phyloP scores from a whole-genome alignment of 2,797 vertebrate genomes.

The Sphenopsis melanotis region DNA sequence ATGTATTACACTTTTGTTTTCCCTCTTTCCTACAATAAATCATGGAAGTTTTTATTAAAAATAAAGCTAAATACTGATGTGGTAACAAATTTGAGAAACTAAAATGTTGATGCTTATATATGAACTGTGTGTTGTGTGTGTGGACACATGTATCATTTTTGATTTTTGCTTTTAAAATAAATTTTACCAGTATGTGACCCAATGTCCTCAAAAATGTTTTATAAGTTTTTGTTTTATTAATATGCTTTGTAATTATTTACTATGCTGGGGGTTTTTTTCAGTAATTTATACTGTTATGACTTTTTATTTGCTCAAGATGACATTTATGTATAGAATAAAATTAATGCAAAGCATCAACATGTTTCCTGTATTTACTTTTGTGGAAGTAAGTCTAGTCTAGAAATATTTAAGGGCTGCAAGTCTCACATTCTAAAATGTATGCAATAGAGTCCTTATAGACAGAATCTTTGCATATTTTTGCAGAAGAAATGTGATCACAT shows the following conservation, averaged over 20 bases:
- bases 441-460: neutral
- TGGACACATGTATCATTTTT: neutral
- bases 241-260: neutral
- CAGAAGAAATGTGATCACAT: neutral
- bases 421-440: neutral
- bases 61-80: neutral
- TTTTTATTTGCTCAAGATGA: constrained; percentile 14
- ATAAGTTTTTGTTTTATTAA: neutral
- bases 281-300: neutral
- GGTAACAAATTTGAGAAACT: neutral
- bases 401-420: neutral
- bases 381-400: neutral
- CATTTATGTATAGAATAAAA: constrained; percentile 20
- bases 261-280: neutral
- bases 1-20: neutral
- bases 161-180: constrained; percentile 35
- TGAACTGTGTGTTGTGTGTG: neutral
- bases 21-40: neutral
- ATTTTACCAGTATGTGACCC: neutral
- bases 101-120: neutral
- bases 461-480: neutral
- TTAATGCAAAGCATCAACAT: neutral
- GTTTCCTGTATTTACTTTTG: neutral
- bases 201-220: neutral
- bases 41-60: neutral